phyloP scores from a whole-genome alignment of 2,797 vertebrate genomes.

The Furcifer pardalis region DNA sequence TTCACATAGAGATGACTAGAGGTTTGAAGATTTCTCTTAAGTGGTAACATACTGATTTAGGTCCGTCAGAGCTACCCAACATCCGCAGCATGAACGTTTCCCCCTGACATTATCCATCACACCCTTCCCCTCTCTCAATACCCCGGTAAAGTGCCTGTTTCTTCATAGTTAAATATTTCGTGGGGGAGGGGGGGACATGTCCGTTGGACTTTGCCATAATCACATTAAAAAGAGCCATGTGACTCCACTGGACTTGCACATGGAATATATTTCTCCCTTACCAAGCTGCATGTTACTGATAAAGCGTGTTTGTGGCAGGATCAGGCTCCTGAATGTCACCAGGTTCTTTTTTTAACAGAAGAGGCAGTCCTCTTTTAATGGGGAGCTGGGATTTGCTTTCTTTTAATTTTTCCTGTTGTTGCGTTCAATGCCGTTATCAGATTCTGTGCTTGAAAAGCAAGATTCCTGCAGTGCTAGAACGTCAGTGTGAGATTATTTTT shows the following conservation, averaged over 20 bases:
- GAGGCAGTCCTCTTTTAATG: too few species aligned
- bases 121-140: too few species aligned
- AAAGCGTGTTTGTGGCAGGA: neutral
- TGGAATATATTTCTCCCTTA: neutral
- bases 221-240: neutral
- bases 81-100: too few species aligned
- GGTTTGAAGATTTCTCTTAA: too few species aligned
- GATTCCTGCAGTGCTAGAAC: neutral
- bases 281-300: conserved; percentile 24
- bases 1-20: too few species aligned
- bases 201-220: neutral
- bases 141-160: neutral
- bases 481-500: neutral
- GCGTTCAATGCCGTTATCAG: neutral
- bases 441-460: neutral
- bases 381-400: too few species aligned
- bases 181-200: too few species aligned
- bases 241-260: too few species aligned
- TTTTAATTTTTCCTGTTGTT: neutral
- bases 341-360: too few species aligned
- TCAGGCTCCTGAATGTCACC: neutral
- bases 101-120: neutral
- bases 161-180: neutral
- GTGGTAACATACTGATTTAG: too few species aligned
- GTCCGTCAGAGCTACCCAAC: neutral